These are phyloP conservation scores for Scarus forsteni DNA, from an alignment of 2,797 vertebrate genomes.

Conservation along the genomic window DNA sequence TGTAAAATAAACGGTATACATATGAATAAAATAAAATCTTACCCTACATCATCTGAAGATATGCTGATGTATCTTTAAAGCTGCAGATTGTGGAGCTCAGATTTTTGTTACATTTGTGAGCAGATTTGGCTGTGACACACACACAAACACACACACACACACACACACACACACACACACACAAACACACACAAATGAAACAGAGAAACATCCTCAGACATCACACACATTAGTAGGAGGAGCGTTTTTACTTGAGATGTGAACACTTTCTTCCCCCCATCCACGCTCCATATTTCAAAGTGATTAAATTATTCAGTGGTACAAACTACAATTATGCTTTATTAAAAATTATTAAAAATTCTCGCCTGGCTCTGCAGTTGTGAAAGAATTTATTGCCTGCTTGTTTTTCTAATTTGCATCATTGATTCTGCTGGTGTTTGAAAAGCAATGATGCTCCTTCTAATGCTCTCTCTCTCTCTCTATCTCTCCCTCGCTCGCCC, in stretches of 20 bases:
- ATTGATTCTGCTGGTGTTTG: constrained; percentile 96
- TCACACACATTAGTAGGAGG: constrained; percentile 42
- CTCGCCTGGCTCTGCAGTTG: constrained; percentile 92
- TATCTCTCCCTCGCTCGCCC: constrained; percentile 11
- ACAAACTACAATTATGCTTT: constrained; percentile 99
- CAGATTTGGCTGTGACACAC: background rate
- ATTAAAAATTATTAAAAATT: constrained; percentile 99
- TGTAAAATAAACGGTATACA: no score
- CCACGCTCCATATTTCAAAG: constrained; percentile 86
- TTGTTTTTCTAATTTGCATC: constrained; percentile 99
- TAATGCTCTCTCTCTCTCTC: constrained; percentile 36
- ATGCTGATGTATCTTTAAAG: no score
- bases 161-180: background rate
- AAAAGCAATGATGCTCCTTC: constrained; percentile 89
- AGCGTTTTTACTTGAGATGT: constrained; percentile 49
- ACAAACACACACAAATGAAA: constrained; percentile 14
- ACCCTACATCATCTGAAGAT: no score
- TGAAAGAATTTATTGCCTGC: constrained; percentile 97
- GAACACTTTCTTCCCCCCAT: constrained; percentile 68
- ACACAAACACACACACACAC: background rate
- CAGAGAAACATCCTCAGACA: constrained; percentile 10
- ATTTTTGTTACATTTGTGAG: no score
- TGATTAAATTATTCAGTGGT: constrained; percentile 99
- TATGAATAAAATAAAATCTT: no score
- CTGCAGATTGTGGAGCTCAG: no score